Evolutionary conservation across 2,888 invertebrate genomes (phyloP).

Genomic region (Ornithoptera priamus): DNA sequence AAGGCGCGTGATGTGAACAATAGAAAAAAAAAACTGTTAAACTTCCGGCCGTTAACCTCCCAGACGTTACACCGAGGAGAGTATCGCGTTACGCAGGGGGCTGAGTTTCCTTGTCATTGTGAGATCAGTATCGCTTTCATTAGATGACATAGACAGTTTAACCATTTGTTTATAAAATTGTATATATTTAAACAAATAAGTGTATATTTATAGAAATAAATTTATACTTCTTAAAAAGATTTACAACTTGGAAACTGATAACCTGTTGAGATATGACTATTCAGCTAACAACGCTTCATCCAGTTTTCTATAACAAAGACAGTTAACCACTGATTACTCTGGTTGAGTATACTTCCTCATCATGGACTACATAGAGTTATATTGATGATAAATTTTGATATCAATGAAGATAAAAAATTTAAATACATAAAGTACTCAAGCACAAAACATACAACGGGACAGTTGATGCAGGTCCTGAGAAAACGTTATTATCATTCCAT

Average conservation of each 20-base stretch:
- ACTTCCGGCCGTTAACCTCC: constrained; percentile 24
- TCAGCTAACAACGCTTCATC: too few species aligned
- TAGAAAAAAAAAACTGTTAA: constrained; percentile 23
- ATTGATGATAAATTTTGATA: too few species aligned
- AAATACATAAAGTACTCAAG: not conserved
- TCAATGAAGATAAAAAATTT: too few species aligned
- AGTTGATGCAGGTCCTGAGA: constrained; percentile 1
- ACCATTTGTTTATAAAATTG: not conserved
- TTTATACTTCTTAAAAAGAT: too few species aligned
- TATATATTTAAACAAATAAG: not conserved
- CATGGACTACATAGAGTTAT: too few species aligned
- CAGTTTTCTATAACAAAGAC: too few species aligned
- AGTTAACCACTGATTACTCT: too few species aligned
- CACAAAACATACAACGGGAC: not conserved
- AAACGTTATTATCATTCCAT: constrained; percentile 17
- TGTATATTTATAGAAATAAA: not conserved
- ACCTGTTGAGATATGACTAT: too few species aligned
- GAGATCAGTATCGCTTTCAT: constrained; percentile 22
- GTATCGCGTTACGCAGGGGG: constrained; percentile 22
- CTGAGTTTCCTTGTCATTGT: constrained; percentile 19
- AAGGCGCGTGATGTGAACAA: constrained; percentile 26
- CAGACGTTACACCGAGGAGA: constrained; percentile 16
- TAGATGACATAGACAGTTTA: constrained; percentile 19
- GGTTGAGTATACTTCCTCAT: too few species aligned
- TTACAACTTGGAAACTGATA: not conserved